These are phyloP conservation scores for Spinus olivaceus DNA, from an alignment of 2,797 vertebrate species.

Conservation along the genomic window DNA sequence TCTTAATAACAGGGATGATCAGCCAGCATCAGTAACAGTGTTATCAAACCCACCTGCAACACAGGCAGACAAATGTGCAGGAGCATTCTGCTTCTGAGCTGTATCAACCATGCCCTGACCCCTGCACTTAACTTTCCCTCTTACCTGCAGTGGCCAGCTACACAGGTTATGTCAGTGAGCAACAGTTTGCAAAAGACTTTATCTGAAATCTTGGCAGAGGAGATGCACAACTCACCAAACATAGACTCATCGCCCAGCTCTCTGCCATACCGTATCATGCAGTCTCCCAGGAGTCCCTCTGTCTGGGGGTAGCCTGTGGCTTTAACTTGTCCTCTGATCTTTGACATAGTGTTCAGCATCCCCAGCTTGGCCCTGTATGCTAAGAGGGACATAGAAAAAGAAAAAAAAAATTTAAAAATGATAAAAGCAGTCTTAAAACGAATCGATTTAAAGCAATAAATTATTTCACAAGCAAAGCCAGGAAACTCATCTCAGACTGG, in stretches of 20 bases:
- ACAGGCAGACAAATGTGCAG: background rate
- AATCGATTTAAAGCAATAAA: background rate
- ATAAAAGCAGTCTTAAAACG: background rate
- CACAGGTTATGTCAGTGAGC: background rate
- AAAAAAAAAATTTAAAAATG: background rate
- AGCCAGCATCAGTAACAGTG: background rate
- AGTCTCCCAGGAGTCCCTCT: conserved; percentile 91
- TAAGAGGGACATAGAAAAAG: conserved; percentile 16
- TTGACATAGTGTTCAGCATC: conserved; percentile 94
- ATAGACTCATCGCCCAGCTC: conserved; percentile 89
- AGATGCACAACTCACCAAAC: conserved; percentile 81
- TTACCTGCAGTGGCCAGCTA: conserved; percentile 17
- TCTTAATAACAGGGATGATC: background rate
- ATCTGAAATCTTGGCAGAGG: background rate
- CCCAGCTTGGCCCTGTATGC: conserved; percentile 90
- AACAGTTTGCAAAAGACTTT: background rate
- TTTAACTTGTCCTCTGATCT: conserved; percentile 91
- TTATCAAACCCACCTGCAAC: background rate
- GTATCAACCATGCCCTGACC: background rate
- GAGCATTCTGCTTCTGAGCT: background rate
- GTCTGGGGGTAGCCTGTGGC: conserved; percentile 91
- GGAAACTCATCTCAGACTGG: rapidly evolving
- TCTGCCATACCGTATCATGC: conserved; percentile 90
- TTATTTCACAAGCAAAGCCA: background rate
- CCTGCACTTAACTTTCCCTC: background rate